Evolutionary conservation across 2,888 invertebrate species (phyloP), one percentile per base, ranked within the genome.

Genomic region (Aspidapion aeneum): DNA sequence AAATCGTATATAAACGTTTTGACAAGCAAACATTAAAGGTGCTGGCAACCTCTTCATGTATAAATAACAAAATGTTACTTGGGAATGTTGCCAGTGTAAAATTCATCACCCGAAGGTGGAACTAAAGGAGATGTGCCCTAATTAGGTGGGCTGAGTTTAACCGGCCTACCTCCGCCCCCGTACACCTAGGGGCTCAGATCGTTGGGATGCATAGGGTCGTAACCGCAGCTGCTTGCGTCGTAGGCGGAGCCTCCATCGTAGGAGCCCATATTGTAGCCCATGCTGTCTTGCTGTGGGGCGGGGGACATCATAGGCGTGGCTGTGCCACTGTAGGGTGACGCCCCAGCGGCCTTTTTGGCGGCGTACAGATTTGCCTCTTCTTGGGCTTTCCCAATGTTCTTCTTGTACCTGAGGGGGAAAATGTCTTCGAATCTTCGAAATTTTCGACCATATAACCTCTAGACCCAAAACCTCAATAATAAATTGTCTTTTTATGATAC

Each of bases 341-440:
- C 85, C 83, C 94, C 94, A 71, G 94, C 94, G 71, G 96, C 96
- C 82, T 97, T 98, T 84, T 98, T 98, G 70, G 98, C 98, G 66
- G 98, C 98, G 82, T 98, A 98, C 77, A 98, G 85, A 82, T 98
- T 98, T 64, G 98, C 98, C 83, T 99, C 98, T 82, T 99, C 98
- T 82, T 98, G 98, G 63, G 98, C 98, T 82, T 99, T 99, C 76
- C 97, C 98, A 73, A 99, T 98, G 83, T 98, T 98, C 85, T 99
- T 99, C 91, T 99, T 99, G 85, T 98, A 99, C 75, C 67, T 67
- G 60, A 22, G 70, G 90, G 90, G 59, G 62, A 64, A 61, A 66
- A 66, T 67, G 59, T 21, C 70, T 90, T 90, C 59, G 64, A 64
- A 63, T 63, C 63, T 66, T 66, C 66, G 66, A 66, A 66, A 66